These are phyloP conservation scores for Eucriotettix oculatus DNA, from an alignment of 2,888 invertebrate genomes.

Conservation along the genomic window DNA sequence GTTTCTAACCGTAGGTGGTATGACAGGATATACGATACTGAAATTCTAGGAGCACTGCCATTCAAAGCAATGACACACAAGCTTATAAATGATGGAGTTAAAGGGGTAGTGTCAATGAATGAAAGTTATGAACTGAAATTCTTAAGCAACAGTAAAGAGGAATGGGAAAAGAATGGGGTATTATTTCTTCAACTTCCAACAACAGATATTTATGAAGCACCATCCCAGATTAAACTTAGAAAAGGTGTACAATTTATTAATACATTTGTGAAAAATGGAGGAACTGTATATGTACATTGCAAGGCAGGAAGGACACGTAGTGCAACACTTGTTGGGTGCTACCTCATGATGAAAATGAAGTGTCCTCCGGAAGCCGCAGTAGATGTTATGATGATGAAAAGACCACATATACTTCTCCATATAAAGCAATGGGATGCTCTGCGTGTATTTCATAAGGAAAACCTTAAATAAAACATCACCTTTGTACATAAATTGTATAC, in stretches of 20 bases:
- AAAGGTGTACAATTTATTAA: slow-evolving; percentile 76
- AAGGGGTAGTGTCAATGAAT: slow-evolving; percentile 93
- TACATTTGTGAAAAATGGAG: slow-evolving; percentile 37
- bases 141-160: slow-evolving; percentile 67
- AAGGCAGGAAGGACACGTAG: slow-evolving; percentile 96
- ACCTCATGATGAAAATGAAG: slow-evolving; percentile 68
- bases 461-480: background rate
- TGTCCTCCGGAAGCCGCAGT: slow-evolving; percentile 80
- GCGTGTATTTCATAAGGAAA: slow-evolving; percentile 42
- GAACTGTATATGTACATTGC: slow-evolving; percentile 92
- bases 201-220: slow-evolving; percentile 82
- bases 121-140: slow-evolving; percentile 84
- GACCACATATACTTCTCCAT: slow-evolving; percentile 75
- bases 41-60: slow-evolving; percentile 93
- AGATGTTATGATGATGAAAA: slow-evolving; percentile 52
- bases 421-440: slow-evolving; percentile 77
- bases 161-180: slow-evolving; percentile 66
- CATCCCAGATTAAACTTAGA: slow-evolving; percentile 66
- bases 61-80: slow-evolving; percentile 70
- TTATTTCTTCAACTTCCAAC: slow-evolving; percentile 80
- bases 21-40: slow-evolving; percentile 83
- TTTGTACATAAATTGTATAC: no score
- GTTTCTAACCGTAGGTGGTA: slow-evolving; percentile 79
- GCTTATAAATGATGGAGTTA: slow-evolving; percentile 67
- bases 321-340: slow-evolving; percentile 93